phyloP scores from a whole-genome alignment of 1,140 invertebrate species.

The Drosophila trapezifrons region DNA sequence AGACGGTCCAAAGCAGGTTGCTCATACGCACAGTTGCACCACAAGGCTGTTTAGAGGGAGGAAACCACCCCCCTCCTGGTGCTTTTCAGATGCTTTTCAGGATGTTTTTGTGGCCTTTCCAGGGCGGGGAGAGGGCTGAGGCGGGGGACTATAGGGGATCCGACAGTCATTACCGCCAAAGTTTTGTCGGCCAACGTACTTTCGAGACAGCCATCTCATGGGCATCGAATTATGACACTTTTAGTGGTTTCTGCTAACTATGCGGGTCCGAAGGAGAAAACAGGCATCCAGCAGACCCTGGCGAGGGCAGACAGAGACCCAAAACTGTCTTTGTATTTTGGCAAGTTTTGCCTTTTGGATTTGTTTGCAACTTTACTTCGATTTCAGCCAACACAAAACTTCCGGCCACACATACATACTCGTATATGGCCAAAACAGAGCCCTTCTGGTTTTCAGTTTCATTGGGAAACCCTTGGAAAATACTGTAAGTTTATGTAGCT shows the following conservation, averaged over 20 bases:
- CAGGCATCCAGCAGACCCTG: slow-evolving; percentile 20
- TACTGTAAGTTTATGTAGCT: no score
- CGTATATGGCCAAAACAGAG: background rate
- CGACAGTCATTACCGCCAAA: slow-evolving; percentile 75
- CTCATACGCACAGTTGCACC: slow-evolving; percentile 62
- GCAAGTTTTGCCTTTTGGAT: slow-evolving; percentile 62
- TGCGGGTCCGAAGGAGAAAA: slow-evolving; percentile 25
- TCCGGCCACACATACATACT: slow-evolving; percentile 2
- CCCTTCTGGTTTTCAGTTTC: background rate
- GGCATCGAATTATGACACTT: slow-evolving; percentile 84
- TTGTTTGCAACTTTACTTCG: slow-evolving; percentile 78
- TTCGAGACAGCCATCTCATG: slow-evolving; percentile 81
- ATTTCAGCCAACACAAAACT: slow-evolving; percentile 67
- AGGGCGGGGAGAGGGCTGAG: background rate
- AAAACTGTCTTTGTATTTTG: slow-evolving; percentile 60
- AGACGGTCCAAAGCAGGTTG: slow-evolving; percentile 38
- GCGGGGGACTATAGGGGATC: background rate
- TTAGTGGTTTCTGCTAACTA: slow-evolving; percentile 82
- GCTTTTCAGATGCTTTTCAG: background rate
- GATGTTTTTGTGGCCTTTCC: background rate
- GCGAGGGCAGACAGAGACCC: slow-evolving; percentile 21
- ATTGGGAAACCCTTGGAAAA: background rate
- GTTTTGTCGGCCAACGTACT: slow-evolving; percentile 75
- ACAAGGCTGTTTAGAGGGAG: slow-evolving; percentile 7
- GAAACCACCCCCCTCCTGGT: no score